Base-by-base conservation (phyloP, 1,140 invertebrate genomes). In the Babylonia areolata region DNA sequence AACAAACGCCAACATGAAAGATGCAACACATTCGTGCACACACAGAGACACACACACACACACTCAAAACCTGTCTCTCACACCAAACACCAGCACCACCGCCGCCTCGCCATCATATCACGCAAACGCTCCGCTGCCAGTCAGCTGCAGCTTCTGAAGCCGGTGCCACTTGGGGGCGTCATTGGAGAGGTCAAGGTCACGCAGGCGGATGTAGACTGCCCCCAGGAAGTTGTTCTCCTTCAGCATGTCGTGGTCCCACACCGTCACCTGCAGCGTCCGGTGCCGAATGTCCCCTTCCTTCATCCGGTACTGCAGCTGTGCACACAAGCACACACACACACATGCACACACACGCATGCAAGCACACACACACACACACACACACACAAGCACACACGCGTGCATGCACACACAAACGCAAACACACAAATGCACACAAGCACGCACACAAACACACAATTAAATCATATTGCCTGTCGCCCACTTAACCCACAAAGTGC, bases 141-240 rank as follows among this genome's bases (percentile, higher is more conserved):
- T 87, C 54, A 92, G 87, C 85, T 93, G 92, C 78, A 93, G 85
- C 58, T 89, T 92, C 23, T 89, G 92, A 35, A 95, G 91, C 35
- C 89, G 91, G 85, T 95, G 93, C 95, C 95, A 95, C 51, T 91
- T 85, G 20, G 85, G 81, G 94, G 98, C 97, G 94, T 98, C 98
- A 87, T 96, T 96, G 0, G 95, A 95, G 69, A 98, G 94, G 90
- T 97, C 96, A 2, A 98, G 93, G 31, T 96, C 94, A 79, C 94
- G 86, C 23, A 96, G 91, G 3, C 96, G 96, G 88, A 99, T 96
- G 87, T 97, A 96, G 81, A 97, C 96, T 39, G 98, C 97, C 42
- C 98, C 98, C 0, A 99, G 95, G 94, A 99, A 98, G 94, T 97
- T 97, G 94, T 99, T 99, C 94, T 99, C 98, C 93, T 98, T 97